phyloP scores from a whole-genome alignment of 2,888 invertebrate genomes.

The Melanotus villosus region DNA sequence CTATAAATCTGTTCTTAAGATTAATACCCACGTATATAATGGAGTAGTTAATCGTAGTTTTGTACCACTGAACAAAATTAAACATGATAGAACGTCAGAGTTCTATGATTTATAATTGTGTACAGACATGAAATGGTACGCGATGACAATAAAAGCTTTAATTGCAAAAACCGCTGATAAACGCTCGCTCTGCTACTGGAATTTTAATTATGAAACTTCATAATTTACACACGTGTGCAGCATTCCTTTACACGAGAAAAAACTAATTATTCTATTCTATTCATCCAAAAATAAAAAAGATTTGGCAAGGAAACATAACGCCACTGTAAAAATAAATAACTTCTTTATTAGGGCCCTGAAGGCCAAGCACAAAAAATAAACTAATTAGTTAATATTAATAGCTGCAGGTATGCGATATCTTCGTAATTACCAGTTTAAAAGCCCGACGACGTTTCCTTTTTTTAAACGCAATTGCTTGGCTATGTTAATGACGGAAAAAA shows the following conservation, averaged over 20 bases:
- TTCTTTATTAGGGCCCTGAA: background rate
- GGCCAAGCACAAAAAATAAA: conserved; percentile 6
- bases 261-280: conserved; percentile 22
- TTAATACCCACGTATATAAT: conserved; percentile 6
- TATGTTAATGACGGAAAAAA: conserved; percentile 43
- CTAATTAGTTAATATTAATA: conserved; percentile 31
- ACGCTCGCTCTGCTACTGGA: conserved; percentile 46
- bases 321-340: too few species aligned
- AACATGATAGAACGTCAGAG: conserved; percentile 45
- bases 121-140: conserved; percentile 49
- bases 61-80: conserved; percentile 30
- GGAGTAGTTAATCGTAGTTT: conserved; percentile 3
- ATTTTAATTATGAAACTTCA: conserved; percentile 53
- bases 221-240: conserved; percentile 40
- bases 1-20: too few species aligned
- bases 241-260: conserved; percentile 2
- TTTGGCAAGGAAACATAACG: background rate
- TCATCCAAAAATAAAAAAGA: background rate
- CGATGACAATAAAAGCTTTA: conserved; percentile 52
- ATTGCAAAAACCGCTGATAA: conserved; percentile 53
- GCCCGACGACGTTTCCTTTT: conserved; percentile 37
- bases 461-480: conserved; percentile 31
- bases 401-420: conserved; percentile 15
- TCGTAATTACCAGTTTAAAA: conserved; percentile 35
- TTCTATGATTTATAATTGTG: conserved; percentile 49